A percentile compares a stretch with the other conserved stretches of the same genome.
These are phyloP conservation scores for Pomatostomus ruficeps DNA, from an alignment of 2,113 vertebrate genomes.

Conservation along the genomic window DNA sequence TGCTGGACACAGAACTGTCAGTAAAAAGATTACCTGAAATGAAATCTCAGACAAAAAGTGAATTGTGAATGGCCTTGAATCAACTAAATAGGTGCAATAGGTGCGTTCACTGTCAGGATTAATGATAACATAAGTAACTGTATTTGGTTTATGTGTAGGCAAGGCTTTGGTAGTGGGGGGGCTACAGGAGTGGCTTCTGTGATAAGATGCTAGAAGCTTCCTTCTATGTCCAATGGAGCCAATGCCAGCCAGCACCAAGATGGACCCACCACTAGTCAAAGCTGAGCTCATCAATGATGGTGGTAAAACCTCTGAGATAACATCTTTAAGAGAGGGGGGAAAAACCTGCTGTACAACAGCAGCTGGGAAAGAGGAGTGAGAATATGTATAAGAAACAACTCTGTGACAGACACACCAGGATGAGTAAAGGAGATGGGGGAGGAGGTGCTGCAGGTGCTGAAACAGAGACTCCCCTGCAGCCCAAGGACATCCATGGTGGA, in stretches of 20 bases:
- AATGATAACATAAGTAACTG: neutral
- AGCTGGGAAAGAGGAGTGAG: neutral
- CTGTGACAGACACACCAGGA: neutral
- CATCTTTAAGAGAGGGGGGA: neutral
- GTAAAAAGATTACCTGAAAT: neutral
- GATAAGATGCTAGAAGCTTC: neutral
- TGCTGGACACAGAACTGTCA: neutral
- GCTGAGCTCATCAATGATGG: neutral
- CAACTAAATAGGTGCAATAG: neutral
- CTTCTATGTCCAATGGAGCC: neutral
- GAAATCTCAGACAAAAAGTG: neutral
- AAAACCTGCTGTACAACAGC: neutral
- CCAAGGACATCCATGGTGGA: too few relatives aligned
- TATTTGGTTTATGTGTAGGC: neutral
- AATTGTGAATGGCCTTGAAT: neutral
- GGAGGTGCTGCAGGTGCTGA: neutral
- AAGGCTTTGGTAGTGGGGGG: neutral
- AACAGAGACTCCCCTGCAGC: neutral
- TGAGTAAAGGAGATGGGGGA: neutral
- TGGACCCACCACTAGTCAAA: neutral
- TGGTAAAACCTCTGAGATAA: neutral
- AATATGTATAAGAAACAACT: neutral
- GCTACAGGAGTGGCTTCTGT: neutral
- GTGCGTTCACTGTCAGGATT: neutral
- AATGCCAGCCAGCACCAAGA: neutral